Conservation (phyloP, 2,113 vertebrate species). For the Gallinago media region DNA sequence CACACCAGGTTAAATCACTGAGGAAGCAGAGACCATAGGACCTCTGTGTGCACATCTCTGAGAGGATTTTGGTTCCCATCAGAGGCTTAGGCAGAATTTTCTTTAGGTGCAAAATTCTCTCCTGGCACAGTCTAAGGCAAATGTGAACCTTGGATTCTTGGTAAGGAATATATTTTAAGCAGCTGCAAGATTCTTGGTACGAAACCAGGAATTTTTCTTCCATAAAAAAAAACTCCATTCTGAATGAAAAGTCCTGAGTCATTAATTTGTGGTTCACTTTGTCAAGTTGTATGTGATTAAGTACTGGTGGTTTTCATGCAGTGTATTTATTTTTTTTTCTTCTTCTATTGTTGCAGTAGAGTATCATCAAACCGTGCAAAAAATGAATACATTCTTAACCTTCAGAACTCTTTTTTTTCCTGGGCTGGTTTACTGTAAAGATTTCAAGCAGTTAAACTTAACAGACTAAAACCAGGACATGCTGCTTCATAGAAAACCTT, state of each 20-base stretch:
- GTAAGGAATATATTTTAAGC: not conserved
- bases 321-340: not conserved
- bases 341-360: not conserved
- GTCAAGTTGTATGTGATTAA: not conserved
- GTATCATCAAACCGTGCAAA: not conserved
- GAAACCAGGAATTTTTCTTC: not conserved
- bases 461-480: not conserved
- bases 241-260: not conserved
- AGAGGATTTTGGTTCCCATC: not conserved
- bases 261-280: not conserved
- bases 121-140: not conserved
- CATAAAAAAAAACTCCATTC: not conserved
- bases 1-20: not conserved
- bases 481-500: not conserved
- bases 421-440: not conserved
- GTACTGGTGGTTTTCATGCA: not conserved
- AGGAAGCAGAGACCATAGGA: not conserved
- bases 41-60: not conserved
- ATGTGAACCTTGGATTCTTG: not conserved
- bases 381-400: not conserved
- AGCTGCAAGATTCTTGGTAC: not conserved
- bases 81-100: not conserved
- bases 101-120: not conserved
- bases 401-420: not conserved
- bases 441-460: not conserved